Evolutionary conservation across 1,140 invertebrate species (phyloP).

Genomic region (Temnothorax curvispinosus): DNA sequence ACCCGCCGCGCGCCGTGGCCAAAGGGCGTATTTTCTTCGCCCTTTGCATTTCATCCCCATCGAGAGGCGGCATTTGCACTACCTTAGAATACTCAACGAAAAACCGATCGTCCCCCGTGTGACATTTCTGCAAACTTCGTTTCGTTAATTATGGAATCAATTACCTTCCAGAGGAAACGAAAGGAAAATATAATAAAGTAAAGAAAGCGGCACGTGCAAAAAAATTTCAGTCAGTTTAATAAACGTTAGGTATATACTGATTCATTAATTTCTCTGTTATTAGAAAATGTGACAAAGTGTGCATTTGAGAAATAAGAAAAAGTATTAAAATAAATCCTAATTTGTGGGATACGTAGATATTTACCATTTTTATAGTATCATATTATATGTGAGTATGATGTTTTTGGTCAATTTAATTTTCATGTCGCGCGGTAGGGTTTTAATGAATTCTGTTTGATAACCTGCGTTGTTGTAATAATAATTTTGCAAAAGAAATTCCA

Average conservation of each 20-base stretch:
- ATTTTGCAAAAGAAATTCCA: slow-evolving; percentile 36
- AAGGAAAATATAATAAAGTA: background rate
- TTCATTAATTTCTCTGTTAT: background rate
- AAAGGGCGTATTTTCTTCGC: slow-evolving; percentile 50
- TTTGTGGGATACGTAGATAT: background rate
- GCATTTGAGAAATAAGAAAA: background rate
- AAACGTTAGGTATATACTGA: background rate
- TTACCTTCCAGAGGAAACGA: background rate
- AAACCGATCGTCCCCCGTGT: background rate
- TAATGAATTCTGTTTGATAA: background rate
- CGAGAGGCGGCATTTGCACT: slow-evolving; percentile 14
- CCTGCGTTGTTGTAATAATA: background rate
- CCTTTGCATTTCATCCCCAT: slow-evolving; percentile 46
- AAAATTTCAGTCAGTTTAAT: background rate
- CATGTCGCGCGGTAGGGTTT: background rate
- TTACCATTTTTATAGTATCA: background rate
- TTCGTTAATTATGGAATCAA: background rate
- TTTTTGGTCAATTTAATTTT: background rate
- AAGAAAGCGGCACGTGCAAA: background rate
- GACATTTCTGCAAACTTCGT: background rate
- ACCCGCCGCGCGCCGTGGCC: background rate
- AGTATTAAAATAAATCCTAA: background rate
- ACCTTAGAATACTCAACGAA: slow-evolving; percentile 22
- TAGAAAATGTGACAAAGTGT: background rate
- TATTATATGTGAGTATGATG: background rate